phyloP scores from a whole-genome alignment of 2,113 vertebrate genomes.

The Sorex araneus region DNA sequence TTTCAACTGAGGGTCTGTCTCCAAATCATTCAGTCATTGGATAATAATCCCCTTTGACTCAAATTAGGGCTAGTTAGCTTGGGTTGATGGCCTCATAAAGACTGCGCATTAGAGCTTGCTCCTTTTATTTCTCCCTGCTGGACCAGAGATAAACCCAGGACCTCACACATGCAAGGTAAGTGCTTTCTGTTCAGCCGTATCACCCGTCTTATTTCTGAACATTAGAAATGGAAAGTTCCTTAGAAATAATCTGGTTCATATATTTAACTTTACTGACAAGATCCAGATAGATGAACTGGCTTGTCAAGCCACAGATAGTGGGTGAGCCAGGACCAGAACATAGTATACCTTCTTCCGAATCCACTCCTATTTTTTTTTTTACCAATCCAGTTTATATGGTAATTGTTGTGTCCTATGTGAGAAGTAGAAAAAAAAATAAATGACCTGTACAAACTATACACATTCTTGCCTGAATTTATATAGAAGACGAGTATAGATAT shows the following conservation, averaged over 20 bases:
- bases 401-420: background rate
- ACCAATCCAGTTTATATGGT: background rate
- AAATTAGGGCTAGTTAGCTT: background rate
- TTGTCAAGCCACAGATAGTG: background rate
- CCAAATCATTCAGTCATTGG: background rate
- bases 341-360: background rate
- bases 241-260: background rate
- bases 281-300: background rate
- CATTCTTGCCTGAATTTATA: background rate
- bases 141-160: too few species aligned
- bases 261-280: background rate
- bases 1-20: background rate
- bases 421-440: conserved; percentile 8
- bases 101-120: background rate
- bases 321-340: background rate
- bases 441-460: background rate
- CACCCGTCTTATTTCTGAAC: too few species aligned
- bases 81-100: background rate
- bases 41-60: background rate
- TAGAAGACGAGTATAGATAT: background rate
- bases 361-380: background rate
- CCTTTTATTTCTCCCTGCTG: too few species aligned
- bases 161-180: too few species aligned
- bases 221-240: background rate
- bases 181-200: too few species aligned